Conservation (phyloP, 64 coral and sea anemone genomes). For the Montipora foliosa region DNA sequence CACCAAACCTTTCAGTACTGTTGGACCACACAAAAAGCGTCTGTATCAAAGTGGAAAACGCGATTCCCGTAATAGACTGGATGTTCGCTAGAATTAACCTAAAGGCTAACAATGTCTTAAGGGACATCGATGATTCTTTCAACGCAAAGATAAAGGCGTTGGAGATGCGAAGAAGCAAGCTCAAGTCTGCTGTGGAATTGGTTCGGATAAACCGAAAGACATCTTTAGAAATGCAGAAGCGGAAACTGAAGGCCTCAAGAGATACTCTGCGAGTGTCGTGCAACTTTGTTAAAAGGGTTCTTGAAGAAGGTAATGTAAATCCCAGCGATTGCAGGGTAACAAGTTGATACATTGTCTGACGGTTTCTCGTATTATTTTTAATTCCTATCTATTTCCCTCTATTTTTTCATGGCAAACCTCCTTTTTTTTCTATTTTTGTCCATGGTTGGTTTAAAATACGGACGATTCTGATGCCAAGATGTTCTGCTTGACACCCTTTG, state of each 20-base stretch:
- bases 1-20: slow-evolving; percentile 31
- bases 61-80: slow-evolving; percentile 61
- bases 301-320: slow-evolving; percentile 72
- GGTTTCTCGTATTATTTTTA: too few relatives aligned
- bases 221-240: slow-evolving; percentile 60
- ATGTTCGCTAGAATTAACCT: slow-evolving; percentile 65
- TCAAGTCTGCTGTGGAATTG: slow-evolving; percentile 57
- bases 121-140: slow-evolving; percentile 70
- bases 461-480: too few relatives aligned
- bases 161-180: slow-evolving; percentile 56
- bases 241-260: slow-evolving; percentile 37
- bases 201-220: slow-evolving; percentile 64
- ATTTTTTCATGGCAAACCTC: too few relatives aligned
- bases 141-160: slow-evolving; percentile 58
- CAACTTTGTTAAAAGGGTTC: slow-evolving; percentile 63
- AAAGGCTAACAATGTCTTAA: slow-evolving; percentile 53
- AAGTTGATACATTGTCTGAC: too few relatives aligned
- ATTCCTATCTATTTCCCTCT: too few relatives aligned
- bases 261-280: slow-evolving; percentile 64
- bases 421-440: too few relatives aligned
- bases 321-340: too few relatives aligned
- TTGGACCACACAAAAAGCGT: slow-evolving; percentile 55
- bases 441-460: too few relatives aligned
- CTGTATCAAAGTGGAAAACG: slow-evolving; percentile 64
- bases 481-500: too few relatives aligned